Evolutionary conservation across 2,797 vertebrate genomes (phyloP).

Genomic region (Prunella strophiata): DNA sequence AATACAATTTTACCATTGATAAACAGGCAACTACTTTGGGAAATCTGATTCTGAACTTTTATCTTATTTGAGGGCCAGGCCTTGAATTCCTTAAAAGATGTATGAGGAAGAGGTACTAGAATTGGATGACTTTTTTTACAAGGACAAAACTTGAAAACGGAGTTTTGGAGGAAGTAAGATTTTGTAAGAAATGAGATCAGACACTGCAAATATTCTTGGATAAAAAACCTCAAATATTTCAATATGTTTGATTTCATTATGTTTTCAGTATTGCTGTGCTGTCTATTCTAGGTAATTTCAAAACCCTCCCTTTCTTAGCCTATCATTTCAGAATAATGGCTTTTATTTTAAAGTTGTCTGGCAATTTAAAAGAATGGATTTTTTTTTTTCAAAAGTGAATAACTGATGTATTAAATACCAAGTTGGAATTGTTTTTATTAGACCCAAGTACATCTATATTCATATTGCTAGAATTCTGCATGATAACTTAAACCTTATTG

Average conservation of each 20-base stretch:
- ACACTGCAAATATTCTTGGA: too few relatives aligned
- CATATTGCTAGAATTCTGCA: background rate
- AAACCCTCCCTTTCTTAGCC: fast-evolving
- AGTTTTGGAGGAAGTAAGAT: background rate
- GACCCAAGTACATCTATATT: background rate
- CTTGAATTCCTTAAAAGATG: background rate
- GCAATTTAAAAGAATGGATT: background rate
- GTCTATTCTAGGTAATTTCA: background rate
- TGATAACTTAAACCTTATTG: background rate
- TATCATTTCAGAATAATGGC: background rate
- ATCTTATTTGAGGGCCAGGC: background rate
- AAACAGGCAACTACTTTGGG: background rate
- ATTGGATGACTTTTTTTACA: background rate
- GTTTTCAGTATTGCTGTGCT: background rate
- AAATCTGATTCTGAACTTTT: background rate
- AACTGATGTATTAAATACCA: background rate
- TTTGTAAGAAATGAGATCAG: background rate
- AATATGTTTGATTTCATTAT: background rate
- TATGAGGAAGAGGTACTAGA: background rate
- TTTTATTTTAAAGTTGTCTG: background rate
- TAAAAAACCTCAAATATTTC: background rate
- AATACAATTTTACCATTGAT: background rate
- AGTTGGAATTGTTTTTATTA: background rate
- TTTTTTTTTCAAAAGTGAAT: background rate
- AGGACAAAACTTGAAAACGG: background rate